Evolutionary conservation across 2,888 invertebrate species (phyloP), one percentile per base, ranked within the genome.

Genomic region (Agriopis marginaria): DNA sequence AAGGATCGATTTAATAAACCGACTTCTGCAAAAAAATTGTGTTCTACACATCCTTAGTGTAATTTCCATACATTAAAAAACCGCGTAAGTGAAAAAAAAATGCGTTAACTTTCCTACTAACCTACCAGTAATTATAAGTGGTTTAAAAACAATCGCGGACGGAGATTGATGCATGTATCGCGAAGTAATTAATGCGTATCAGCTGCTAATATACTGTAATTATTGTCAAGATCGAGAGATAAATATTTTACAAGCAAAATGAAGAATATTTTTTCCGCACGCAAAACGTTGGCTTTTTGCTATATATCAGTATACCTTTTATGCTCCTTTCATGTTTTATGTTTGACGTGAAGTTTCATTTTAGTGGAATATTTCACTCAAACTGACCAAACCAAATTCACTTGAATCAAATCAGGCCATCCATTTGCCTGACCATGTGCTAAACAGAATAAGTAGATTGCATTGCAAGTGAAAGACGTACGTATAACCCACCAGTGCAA

Each of bases 141-240:
- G 77, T 82, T 79, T 79, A 77, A 81, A 82, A 79, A 75, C 81
- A 82, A 86, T 83, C 79, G 78, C 79, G 75, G 80, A 75, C 76
- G 72, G 77, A 90, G 90, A 91, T 90, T 90, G 84, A 90, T 90
- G 90, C 82, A 76, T 75, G 79, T 79, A 82, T 84, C 80, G 83
- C 82, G 82, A 82, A 79, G 82, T 89, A 88, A 88, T 89, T 86
- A 87, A 79, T 77, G 79, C 78, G 81, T 89, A 90, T 89, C 84
- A 84, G 75, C 74, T 80, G 78, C 66, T 89, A 89, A 89, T 90
- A 84, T 71, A 74, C 77, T 74, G 78, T 88, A 86, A 89, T 88
- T 88, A 86, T 82, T 78, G 76, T 77, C 73, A 72, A 74, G 73
- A 74, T 63, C 23, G 42, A 11, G 17, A 68, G 75, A 73, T 73